A percentile compares a stretch with the other conserved stretches of the same genome.
These are phyloP conservation scores for Oenanthe oenanthe DNA, from an alignment of 2,113 vertebrate species.

Conservation along the genomic window DNA sequence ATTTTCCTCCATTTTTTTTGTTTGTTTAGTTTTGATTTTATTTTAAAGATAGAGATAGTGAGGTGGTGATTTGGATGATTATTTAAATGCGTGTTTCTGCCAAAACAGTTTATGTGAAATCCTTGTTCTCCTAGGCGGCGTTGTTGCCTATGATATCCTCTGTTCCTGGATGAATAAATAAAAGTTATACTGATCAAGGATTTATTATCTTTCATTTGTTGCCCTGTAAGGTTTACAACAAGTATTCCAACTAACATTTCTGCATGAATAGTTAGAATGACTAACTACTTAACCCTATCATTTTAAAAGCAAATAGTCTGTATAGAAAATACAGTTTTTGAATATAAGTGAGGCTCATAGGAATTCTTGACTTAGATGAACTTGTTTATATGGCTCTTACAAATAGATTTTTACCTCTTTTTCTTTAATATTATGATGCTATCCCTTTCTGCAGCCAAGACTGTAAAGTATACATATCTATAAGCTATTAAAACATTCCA, in stretches of 20 bases:
- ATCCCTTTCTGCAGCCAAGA: neutral
- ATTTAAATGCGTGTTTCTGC: neutral
- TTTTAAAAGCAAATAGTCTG: neutral
- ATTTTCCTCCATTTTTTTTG: neutral
- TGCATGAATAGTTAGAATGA: neutral
- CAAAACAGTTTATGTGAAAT: neutral
- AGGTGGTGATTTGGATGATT: conserved; percentile 41
- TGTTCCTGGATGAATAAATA: conserved; percentile 48
- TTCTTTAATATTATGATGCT: neutral
- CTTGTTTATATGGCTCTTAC: neutral
- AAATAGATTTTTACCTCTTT: neutral
- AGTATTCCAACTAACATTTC: neutral
- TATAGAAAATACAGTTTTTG: neutral
- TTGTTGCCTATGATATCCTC: neutral
- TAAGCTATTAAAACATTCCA: neutral
- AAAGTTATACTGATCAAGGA: neutral
- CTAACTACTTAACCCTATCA: neutral
- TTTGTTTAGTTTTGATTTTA: neutral
- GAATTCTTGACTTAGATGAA: neutral
- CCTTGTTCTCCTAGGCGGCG: neutral
- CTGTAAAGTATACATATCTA: neutral
- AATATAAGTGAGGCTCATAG: neutral
- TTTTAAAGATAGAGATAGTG: neutral
- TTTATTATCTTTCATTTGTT: conserved; percentile 36
- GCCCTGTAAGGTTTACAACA: neutral